Base-by-base conservation (phyloP, 2,113 vertebrate species). In the Nothoprocta perdicaria region DNA sequence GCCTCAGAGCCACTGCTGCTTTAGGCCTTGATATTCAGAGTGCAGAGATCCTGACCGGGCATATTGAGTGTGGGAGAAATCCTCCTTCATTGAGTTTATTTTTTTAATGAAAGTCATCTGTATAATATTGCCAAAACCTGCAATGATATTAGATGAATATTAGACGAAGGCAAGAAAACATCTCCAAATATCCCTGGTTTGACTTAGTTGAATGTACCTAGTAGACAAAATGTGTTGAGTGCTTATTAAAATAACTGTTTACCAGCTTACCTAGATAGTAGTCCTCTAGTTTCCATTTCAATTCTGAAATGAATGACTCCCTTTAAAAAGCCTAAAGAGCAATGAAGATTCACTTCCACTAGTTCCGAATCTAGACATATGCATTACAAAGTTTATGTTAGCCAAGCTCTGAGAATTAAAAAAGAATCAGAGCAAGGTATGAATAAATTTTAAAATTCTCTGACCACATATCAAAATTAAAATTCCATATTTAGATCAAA, bases 401-500 rank as follows among this genome's bases (percentile, higher is more conserved):
- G 3, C 76, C 38, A 27, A 82, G 3, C 41, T 80, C 33, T 53
- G 38, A 77, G 33, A 84, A 86, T 3, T 50, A 74, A 72, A 48
- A 48, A 9, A 48, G 52, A 61, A 8, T 8, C 1, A 1, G 40
- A 45, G 41, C 14, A 92, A 88, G 15, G 12, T 83, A 58, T 46
- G 29, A 89, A 69, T 85, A 61, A 85, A 86, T 77, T 81, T 18
- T 62, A 76, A 63, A 91, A 52, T 22, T 60, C 78, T 45, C 57
- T 86, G 57, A 46, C 33, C 10, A 24, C 50, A 60, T 57, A 17
- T 22, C 10, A 69, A 57, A 27, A 58, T 58, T 62, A 21, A 43
- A 82, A 71, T 74, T 81, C 41, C 67, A 10, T 79, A 29, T 88
- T 84, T 89, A 17, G 27, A 71, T 75, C 21, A 84, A 90, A 86